Conservation (phyloP, 2,797 vertebrate genomes). For the Acanthurus tractus region DNA sequence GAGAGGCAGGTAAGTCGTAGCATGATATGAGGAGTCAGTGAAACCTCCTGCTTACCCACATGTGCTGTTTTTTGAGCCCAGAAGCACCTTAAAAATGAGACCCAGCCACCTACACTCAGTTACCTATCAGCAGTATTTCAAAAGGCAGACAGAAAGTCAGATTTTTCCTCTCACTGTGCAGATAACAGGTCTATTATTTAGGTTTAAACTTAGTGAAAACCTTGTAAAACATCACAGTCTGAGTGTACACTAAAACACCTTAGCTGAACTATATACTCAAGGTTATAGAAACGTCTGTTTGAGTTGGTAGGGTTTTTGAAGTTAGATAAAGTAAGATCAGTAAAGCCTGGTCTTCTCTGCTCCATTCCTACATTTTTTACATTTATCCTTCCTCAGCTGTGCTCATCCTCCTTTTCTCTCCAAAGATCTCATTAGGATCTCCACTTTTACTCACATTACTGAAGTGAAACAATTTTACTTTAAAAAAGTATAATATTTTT, state of each 20-base stretch:
- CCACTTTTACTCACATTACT: conserved; percentile 20
- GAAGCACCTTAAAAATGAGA: no score
- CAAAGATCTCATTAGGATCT: conserved; percentile 45
- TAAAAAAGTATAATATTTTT: background rate
- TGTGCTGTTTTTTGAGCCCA: no score
- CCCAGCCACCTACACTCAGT: no score
- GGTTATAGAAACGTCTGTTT: background rate
- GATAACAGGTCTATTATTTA: background rate
- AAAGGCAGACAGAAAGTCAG: no score
- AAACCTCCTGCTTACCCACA: no score
- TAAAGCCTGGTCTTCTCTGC: background rate
- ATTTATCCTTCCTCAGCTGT: background rate
- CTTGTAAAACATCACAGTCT: background rate
- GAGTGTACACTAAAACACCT: background rate
- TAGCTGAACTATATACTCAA: background rate
- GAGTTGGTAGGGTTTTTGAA: no score
- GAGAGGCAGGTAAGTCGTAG: no score
- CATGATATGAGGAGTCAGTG: no score
- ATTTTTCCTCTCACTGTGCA: no score
- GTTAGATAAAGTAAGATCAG: background rate
- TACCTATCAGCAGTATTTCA: no score
- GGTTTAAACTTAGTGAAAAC: background rate
- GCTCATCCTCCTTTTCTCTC: conserved; percentile 21
- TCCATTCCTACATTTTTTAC: conserved; percentile 36
- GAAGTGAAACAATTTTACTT: conserved; percentile 13